phyloP scores from a whole-genome alignment of 1,140 invertebrate genomes.

The Hyles vespertilio region DNA sequence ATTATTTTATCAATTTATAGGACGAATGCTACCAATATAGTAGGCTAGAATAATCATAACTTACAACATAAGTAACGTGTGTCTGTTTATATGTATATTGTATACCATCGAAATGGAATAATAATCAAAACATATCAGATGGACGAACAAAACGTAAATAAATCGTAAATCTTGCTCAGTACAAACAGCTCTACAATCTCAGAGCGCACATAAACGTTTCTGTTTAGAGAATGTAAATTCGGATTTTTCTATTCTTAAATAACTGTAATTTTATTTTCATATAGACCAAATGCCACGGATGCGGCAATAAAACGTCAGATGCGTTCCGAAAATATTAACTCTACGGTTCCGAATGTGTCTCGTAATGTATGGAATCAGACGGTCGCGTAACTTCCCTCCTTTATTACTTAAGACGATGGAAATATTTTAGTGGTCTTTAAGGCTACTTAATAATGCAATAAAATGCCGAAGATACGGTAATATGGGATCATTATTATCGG shows the following conservation, averaged over 20 bases:
- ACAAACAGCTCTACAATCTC: conserved; percentile 11
- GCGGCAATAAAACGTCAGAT: conserved; percentile 37
- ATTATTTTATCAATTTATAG: too few relatives aligned
- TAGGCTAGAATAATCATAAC: too few relatives aligned
- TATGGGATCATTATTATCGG: too few relatives aligned
- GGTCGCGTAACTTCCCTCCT: too few relatives aligned
- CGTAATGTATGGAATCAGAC: conserved; percentile 5
- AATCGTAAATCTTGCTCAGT: conserved; percentile 3
- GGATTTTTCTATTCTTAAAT: conserved; percentile 38
- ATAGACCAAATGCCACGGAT: conserved; percentile 38
- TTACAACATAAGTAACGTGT: too few relatives aligned
- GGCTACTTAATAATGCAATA: too few relatives aligned
- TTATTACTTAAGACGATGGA: too few relatives aligned
- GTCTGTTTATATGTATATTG: too few relatives aligned
- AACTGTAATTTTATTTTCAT: conserved; percentile 56
- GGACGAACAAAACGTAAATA: too few relatives aligned
- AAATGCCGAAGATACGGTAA: too few relatives aligned
- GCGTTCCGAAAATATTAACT: conserved; percentile 11
- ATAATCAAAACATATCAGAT: background rate
- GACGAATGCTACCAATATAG: too few relatives aligned
- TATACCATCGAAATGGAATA: background rate
- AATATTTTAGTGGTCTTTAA: too few relatives aligned
- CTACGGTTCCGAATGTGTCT: conserved; percentile 21
- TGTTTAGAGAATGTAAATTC: conserved; percentile 37
- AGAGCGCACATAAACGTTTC: conserved; percentile 25